Base-by-base conservation (phyloP, 2,888 invertebrate genomes). In the Cerastis leucographa region DNA sequence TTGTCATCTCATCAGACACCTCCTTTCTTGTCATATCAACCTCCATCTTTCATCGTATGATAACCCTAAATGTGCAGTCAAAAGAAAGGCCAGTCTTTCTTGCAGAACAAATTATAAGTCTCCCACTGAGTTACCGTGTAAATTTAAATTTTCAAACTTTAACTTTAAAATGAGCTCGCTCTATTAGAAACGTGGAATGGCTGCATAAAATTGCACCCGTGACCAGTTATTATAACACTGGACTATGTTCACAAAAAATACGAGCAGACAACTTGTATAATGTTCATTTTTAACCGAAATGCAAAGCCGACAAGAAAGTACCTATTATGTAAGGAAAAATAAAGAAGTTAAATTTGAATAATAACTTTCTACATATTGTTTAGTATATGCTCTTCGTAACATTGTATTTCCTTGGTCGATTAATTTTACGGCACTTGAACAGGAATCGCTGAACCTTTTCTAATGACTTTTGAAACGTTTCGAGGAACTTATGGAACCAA, bases 71-170 rank as follows among this genome's bases (percentile, higher is more conserved):
- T 89, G 89, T 91, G 90, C 89, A 90, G 87, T 22, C n/a, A 68
- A 73, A 71, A 67, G 74, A 80, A 71, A 86, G 88, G 86, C 89
- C 83, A 86, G 83, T 86, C 84, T 87, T 89, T 90, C 92, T 92
- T 91, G 91, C 90, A 89, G 91, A 92, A 91, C 89, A 93, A 93
- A 94, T 94, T 94, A 93, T 92, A 92, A 91, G 91, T 89, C 89
- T 87, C 85, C 88, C 87, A 89, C 84, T 86, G 89, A 91, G 88
- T 85, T 87, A 89, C 88, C 83, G 87, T 82, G 88, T 89, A 89
- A 92, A 92, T 93, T 93, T 92, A 89, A 93, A 93, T 93, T 93
- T 92, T 91, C 90, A 90, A 90, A 92, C 90, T 93, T 93, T 92
- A 87, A 90, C 89, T 91, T 91, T 91, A 91, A 92, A 92, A 93